phyloP scores from a whole-genome alignment of 1,140 invertebrate genomes.

The Cyphomyrmex costatus region DNA sequence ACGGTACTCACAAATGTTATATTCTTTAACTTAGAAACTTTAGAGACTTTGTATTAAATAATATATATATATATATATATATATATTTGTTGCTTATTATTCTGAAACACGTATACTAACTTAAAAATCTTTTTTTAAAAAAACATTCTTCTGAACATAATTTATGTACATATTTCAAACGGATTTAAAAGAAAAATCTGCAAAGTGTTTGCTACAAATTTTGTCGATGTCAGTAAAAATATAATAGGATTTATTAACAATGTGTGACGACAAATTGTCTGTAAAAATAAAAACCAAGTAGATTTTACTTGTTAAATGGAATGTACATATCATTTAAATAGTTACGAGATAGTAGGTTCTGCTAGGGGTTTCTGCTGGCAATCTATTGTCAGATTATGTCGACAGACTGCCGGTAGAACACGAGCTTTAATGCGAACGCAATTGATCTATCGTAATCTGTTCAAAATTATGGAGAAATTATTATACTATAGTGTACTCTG shows the following conservation, averaged over 20 bases:
- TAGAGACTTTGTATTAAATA: constrained; percentile 13
- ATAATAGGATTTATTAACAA: background rate
- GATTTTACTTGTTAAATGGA: background rate
- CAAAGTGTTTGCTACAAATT: background rate
- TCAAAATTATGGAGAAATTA: background rate
- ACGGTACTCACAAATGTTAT: background rate
- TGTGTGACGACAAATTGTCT: background rate
- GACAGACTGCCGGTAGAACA: background rate
- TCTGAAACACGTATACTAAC: background rate
- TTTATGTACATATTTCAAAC: background rate
- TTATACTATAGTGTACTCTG: background rate
- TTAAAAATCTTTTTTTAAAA: background rate
- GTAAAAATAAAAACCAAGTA: background rate
- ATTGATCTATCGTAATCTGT: constrained; percentile 13
- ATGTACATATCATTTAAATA: background rate
- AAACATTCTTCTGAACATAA: background rate
- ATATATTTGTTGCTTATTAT: constrained; percentile 6
- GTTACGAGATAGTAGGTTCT: background rate
- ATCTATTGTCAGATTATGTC: background rate
- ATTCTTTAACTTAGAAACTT: constrained; percentile 36
- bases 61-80: background rate
- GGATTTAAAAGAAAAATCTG: background rate
- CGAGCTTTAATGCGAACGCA: background rate
- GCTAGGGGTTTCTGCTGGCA: constrained; percentile 1
- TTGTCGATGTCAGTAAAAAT: background rate